Evolutionary conservation across 2,888 invertebrate genomes (phyloP).

Genomic region (Pollenia angustigena): DNA sequence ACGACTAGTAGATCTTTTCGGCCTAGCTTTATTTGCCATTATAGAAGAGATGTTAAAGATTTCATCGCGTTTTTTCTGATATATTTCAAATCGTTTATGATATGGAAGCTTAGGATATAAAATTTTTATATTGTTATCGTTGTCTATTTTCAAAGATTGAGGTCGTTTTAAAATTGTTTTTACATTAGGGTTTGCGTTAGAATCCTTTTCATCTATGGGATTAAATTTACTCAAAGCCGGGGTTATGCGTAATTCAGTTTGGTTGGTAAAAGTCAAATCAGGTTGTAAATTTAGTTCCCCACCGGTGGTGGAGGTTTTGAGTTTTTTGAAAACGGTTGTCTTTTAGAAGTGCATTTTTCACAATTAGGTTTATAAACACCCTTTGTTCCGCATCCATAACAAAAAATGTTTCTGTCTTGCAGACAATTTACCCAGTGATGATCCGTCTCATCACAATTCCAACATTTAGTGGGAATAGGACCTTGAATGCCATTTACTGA

Average conservation of each 20-base stretch:
- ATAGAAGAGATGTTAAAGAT: background rate
- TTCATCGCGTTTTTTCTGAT: background rate
- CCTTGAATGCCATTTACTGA: too few species aligned
- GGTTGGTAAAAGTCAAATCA: too few species aligned
- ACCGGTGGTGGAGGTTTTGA: too few species aligned
- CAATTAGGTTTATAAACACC: background rate
- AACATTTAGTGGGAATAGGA: background rate
- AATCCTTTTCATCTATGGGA: too few species aligned
- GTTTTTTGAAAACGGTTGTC: too few species aligned
- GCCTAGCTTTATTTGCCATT: background rate
- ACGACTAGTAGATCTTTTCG: constrained; percentile 17
- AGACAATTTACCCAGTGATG: background rate
- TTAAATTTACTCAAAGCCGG: too few species aligned
- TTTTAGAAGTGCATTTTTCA: background rate
- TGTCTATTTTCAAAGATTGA: background rate
- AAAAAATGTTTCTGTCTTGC: background rate
- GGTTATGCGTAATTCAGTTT: too few species aligned
- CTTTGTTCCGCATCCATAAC: background rate
- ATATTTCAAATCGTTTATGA: background rate
- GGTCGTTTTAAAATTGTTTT: background rate
- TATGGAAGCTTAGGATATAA: background rate
- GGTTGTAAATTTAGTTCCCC: too few species aligned
- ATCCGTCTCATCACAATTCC: constrained; percentile 1
- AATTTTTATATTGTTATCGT: background rate
- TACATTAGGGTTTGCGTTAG: background rate